These are phyloP conservation scores for Euschistus heros DNA, from an alignment of 1,140 invertebrate species.

Conservation along the genomic window DNA sequence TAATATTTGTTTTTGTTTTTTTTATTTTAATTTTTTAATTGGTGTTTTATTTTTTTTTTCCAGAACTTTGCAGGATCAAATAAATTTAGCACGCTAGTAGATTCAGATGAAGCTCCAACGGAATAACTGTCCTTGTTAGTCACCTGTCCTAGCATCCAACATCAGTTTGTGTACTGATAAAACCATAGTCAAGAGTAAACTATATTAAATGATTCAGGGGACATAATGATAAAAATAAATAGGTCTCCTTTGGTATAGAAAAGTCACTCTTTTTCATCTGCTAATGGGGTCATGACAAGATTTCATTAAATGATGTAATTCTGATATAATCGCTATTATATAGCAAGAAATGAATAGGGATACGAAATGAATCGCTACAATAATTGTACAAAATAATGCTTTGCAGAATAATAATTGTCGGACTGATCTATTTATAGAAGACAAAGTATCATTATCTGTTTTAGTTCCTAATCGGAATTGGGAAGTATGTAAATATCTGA, in stretches of 20 bases:
- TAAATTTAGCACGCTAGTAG: constrained; percentile 18
- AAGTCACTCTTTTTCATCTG: background rate
- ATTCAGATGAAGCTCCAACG: constrained; percentile 11
- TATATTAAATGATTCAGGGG: background rate
- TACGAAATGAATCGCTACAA: background rate
- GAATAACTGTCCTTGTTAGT: background rate
- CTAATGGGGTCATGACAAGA: background rate
- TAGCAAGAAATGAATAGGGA: background rate
- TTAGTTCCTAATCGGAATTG: constrained; percentile 7
- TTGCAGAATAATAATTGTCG: constrained; percentile 1
- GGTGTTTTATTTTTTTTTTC: constrained; percentile 11
- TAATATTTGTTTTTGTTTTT: no score
- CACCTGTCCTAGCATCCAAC: background rate
- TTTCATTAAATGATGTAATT: background rate
- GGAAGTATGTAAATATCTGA: background rate
- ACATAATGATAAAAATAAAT: constrained; percentile 1
- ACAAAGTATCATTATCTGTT: constrained; percentile 3
- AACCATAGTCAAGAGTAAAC: constrained; percentile 1
- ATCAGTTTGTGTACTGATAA: background rate
- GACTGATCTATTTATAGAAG: background rate
- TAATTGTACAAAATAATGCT: constrained; percentile 10
- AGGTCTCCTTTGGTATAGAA: background rate
- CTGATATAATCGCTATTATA: constrained; percentile 1
- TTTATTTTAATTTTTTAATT: background rate
- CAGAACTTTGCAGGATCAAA: constrained; percentile 25